Evolutionary conservation across 2,888 invertebrate species (phyloP).

Genomic region (Antheraea yamamai): DNA sequence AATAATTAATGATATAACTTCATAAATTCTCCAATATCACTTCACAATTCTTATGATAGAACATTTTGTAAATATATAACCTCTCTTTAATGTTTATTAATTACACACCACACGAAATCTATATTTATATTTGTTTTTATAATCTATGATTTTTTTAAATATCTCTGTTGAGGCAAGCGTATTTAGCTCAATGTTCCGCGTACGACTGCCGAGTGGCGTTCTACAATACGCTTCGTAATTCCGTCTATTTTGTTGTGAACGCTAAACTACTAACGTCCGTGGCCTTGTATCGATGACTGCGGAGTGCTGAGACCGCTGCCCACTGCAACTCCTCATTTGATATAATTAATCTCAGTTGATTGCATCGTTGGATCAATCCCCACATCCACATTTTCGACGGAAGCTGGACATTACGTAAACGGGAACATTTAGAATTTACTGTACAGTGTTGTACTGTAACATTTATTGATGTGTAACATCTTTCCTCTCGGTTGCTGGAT

Average conservation of each 20-base stretch:
- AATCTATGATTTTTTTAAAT: background rate
- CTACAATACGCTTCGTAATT: slow-evolving; percentile 24
- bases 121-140: background rate
- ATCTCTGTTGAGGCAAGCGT: slow-evolving; percentile 30
- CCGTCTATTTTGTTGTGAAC: background rate
- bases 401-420: background rate
- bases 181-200: slow-evolving; percentile 40
- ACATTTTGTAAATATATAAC: background rate
- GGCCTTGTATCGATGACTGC: slow-evolving; percentile 48
- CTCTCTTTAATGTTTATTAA: background rate
- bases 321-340: slow-evolving; percentile 44
- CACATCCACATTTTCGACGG: background rate
- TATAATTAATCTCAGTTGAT: slow-evolving; percentile 47
- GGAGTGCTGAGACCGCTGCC: slow-evolving; percentile 33
- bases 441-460: no score
- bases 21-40: slow-evolving; percentile 3
- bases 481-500: no score
- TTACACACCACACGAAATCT: background rate
- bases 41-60: background rate
- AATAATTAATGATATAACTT: slow-evolving; percentile 2
- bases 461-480: no score
- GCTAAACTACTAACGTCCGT: background rate
- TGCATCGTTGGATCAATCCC: slow-evolving; percentile 25
- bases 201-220: slow-evolving; percentile 45
- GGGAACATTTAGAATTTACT: background rate